phyloP scores from a whole-genome alignment of 1,140 invertebrate species.

The Hormaphis cornu region DNA sequence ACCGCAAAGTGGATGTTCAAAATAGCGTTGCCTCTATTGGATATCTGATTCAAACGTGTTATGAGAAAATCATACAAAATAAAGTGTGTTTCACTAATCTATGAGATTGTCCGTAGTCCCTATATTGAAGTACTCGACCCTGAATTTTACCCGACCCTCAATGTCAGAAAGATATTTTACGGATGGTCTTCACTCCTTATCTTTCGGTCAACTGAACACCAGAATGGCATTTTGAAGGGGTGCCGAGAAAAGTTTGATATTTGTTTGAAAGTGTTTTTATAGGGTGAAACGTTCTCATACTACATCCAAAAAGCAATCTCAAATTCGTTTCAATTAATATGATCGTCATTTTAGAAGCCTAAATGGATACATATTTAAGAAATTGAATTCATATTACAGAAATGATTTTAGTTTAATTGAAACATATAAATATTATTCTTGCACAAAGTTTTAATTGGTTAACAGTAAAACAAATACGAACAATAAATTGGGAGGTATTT shows the following conservation, averaged over 20 bases:
- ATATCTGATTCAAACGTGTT: not conserved
- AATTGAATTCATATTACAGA: no score
- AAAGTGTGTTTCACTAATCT: constrained; percentile 7
- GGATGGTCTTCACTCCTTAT: constrained; percentile 2
- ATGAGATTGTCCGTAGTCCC: not conserved
- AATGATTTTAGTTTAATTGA: not conserved
- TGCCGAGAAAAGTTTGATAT: constrained; percentile 15
- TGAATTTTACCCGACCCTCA: not conserved
- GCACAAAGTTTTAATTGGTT: no score
- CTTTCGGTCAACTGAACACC: constrained; percentile 24
- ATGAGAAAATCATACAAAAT: constrained; percentile 1
- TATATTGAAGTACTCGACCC: constrained; percentile 11
- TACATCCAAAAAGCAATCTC: constrained; percentile 1
- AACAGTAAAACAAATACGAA: no score
- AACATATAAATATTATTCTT: no score
- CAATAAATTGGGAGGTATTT: no score
- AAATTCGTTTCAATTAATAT: not conserved
- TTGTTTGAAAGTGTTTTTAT: not conserved
- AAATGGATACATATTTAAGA: not conserved
- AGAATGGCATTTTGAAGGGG: constrained; percentile 18
- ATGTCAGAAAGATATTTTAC: not conserved
- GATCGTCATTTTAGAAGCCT: not conserved
- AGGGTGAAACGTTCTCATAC: not conserved
- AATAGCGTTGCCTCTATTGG: not conserved
- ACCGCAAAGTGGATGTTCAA: not conserved